Evolutionary conservation across 2,797 vertebrate species (phyloP).

Genomic region (Molossus molossus): DNA sequence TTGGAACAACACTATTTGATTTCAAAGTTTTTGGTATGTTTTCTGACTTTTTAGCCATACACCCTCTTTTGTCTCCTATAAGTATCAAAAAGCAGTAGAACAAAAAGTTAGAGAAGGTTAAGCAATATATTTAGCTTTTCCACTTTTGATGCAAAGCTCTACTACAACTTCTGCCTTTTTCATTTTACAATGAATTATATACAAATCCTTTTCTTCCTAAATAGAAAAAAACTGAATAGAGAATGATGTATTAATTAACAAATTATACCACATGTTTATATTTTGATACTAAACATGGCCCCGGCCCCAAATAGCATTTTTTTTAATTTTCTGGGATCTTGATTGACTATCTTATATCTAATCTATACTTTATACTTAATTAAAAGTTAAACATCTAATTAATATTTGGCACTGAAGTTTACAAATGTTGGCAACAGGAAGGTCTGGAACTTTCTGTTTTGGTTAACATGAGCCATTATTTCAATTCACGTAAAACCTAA

Average conservation of each 20-base stretch:
- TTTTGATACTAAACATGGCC: conserved; percentile 42
- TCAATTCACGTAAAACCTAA: conserved; percentile 36
- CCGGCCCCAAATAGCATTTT: neutral
- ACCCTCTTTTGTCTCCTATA: neutral
- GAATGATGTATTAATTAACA: neutral
- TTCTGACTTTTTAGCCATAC: conserved; percentile 18
- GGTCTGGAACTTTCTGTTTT: neutral
- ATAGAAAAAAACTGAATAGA: conserved; percentile 37
- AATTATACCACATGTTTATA: neutral
- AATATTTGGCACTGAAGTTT: conserved; percentile 19
- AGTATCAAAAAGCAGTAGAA: conserved; percentile 2
- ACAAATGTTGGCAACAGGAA: neutral
- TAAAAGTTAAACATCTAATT: conserved; percentile 47
- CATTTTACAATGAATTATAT: neutral
- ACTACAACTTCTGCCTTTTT: neutral
- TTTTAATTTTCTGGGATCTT: neutral
- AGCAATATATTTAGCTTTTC: neutral
- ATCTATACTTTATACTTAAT: conserved; percentile 15
- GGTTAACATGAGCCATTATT: conserved; percentile 58
- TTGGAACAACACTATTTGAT: conserved; percentile 7
- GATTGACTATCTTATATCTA: neutral
- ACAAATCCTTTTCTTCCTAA: conserved; percentile 15
- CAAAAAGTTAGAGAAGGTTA: neutral
- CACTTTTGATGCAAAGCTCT: neutral
- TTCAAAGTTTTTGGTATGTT: neutral